These are phyloP conservation scores for Eucidaris tribuloides DNA, from an alignment of 35 echinoderm and acorn worm genomes.

Conservation along the genomic window DNA sequence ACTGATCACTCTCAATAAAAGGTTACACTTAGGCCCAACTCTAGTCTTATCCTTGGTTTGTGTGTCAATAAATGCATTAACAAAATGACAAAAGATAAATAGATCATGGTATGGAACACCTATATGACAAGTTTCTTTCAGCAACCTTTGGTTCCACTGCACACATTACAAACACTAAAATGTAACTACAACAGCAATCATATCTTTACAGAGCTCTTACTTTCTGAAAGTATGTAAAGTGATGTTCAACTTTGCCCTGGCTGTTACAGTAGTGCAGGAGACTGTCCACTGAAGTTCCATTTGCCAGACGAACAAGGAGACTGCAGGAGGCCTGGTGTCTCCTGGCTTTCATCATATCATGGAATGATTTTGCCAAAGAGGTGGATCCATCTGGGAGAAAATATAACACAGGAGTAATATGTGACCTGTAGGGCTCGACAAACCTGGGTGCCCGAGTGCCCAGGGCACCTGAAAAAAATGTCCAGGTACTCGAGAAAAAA, in stretches of 20 bases:
- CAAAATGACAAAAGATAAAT: too few relatives aligned
- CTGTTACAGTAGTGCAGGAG: conserved; percentile 68
- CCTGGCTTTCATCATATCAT: neutral
- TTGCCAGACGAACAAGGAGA: conserved; percentile 47
- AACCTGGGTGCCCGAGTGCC: too few relatives aligned
- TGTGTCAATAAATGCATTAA: neutral
- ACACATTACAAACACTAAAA: neutral
- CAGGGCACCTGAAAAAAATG: too few relatives aligned
- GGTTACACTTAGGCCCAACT: neutral
- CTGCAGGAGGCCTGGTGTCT: conserved; percentile 43
- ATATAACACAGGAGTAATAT: too few relatives aligned
- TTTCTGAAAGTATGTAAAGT: conserved; percentile 60
- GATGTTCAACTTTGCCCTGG: conserved; percentile 59
- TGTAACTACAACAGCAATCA: neutral
- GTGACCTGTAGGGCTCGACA: too few relatives aligned
- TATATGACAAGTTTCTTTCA: too few relatives aligned
- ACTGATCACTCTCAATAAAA: too few relatives aligned
- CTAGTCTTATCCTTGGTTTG: neutral
- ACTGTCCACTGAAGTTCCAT: conserved; percentile 42
- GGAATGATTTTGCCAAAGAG: neutral
- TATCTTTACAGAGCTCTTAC: neutral
- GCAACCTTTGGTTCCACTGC: neutral
- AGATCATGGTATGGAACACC: too few relatives aligned
- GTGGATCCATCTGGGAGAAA: too few relatives aligned
- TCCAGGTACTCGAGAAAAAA: too few relatives aligned